These are phyloP conservation scores for Entelurus aequoreus DNA, from an alignment of 2,113 vertebrate genomes.

Conservation along the genomic window DNA sequence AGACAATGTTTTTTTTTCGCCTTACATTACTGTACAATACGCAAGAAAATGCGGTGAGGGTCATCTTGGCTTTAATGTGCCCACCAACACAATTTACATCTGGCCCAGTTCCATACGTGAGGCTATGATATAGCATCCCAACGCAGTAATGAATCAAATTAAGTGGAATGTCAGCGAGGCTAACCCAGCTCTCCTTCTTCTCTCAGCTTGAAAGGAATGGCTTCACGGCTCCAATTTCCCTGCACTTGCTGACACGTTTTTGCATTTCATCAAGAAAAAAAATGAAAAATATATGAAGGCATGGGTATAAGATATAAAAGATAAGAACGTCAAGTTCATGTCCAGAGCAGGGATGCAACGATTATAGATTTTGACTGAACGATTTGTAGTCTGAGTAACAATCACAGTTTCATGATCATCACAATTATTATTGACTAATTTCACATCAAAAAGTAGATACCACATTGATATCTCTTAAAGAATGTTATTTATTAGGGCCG, in stretches of 20 bases:
- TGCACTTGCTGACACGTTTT: constrained; percentile 41
- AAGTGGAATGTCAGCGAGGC: constrained; percentile 64
- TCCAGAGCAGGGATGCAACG: constrained; percentile 7
- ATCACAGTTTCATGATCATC: too few species aligned
- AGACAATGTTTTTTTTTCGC: not conserved
- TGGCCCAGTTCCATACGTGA: constrained; percentile 60
- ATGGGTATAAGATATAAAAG: constrained; percentile 26
- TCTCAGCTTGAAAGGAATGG: constrained; percentile 56
- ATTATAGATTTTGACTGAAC: constrained; percentile 20
- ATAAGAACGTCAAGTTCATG: constrained; percentile 34
- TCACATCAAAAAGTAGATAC: too few species aligned
- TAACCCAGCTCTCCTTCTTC: constrained; percentile 60
- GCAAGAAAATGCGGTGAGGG: constrained; percentile 17
- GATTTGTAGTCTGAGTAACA: too few species aligned
- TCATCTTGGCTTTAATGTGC: constrained; percentile 20
- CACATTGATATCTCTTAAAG: too few species aligned
- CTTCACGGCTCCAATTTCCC: constrained; percentile 55
- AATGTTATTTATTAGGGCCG: too few species aligned
- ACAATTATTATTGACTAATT: too few species aligned
- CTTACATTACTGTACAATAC: constrained; percentile 16
- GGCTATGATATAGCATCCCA: constrained; percentile 51
- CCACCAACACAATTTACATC: constrained; percentile 41
- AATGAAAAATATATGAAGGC: constrained; percentile 27
- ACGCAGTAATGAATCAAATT: constrained; percentile 69
- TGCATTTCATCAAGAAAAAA: constrained; percentile 36